Base-by-base conservation (phyloP, 2,888 invertebrate genomes). In the Meiosimyza decipiens region DNA sequence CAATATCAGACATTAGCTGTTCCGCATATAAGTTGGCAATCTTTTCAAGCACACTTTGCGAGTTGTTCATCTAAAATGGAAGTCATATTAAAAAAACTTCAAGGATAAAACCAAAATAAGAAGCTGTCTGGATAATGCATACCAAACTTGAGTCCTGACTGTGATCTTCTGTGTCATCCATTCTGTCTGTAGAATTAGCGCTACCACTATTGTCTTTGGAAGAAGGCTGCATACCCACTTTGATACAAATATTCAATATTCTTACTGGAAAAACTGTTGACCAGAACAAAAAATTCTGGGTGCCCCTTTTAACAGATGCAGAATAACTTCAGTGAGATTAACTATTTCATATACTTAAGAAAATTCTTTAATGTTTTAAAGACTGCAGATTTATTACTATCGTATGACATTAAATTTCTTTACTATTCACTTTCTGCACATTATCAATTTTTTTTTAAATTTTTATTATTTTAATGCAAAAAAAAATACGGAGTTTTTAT, bases 1-100 rank as follows among this genome's bases (percentile, higher is more conserved):
- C 92, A 71, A 98, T 92, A 86, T 98, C 98, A 80, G 95, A 95
- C 93, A 98, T 94, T 80, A 95, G 88, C 80, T 94, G 92, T 77
- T 95, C 95, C 0, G 93, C 92, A 86, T 95, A 96, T 1, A 97
- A 87, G 18, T 92, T 92, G 6, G 94, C 94, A 80, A 97, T 94
- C 84, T 95, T 95, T 74, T 92, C 90, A 65, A 96, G 87, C 15
- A 96, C 92, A 82, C 93, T 93, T 75, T 91, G 91, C 0, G 95
- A 95, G 86, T 96, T 96, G 80, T 96, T 94, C 83, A 96, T 93
- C 70, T 70, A 18, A 9, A 18, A 40, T 47, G 47, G 7, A 47
- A 16, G 16, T 3, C 13, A 7, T 33, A 11, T 33, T 11, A 18
- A 18, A 64, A n/a, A 50, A 51, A 50, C n/a, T 16, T 49, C 6